Percentiles rank a stretch among this genome's conserved stretches.
These are phyloP conservation scores for Serranus cabrilla DNA, from an alignment of 2,797 vertebrate genomes.

Conservation along the genomic window DNA sequence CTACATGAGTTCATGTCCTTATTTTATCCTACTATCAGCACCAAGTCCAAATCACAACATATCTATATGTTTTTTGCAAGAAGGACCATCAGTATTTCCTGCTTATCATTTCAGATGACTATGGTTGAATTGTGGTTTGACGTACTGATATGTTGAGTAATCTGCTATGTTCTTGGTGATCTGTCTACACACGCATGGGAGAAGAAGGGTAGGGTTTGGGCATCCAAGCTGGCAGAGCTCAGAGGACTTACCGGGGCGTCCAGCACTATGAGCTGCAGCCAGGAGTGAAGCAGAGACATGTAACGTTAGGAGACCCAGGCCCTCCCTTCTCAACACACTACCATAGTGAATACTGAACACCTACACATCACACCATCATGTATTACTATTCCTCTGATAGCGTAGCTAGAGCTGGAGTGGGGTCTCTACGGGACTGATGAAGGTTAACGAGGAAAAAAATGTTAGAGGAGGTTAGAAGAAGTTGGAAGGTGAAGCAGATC, in stretches of 20 bases:
- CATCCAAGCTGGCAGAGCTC: slow-evolving; percentile 47
- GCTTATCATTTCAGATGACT: too few relatives aligned
- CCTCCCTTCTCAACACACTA: slow-evolving; percentile 46
- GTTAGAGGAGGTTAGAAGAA: neutral
- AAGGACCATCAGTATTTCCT: too few relatives aligned
- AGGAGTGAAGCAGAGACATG: slow-evolving; percentile 84
- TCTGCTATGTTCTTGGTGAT: slow-evolving; percentile 13
- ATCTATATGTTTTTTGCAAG: too few relatives aligned
- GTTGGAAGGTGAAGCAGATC: neutral
- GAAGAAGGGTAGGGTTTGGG: slow-evolving; percentile 40
- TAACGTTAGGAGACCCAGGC: slow-evolving; percentile 74
- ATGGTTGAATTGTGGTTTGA: too few relatives aligned
- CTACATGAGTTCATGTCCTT: too few relatives aligned
- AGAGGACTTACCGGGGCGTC: slow-evolving; percentile 94
- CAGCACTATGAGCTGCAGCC: slow-evolving; percentile 95
- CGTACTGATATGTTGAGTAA: neutral
- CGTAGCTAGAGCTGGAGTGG: neutral
- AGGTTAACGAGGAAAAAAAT: neutral
- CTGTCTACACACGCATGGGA: slow-evolving; percentile 43
- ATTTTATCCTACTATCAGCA: too few relatives aligned
- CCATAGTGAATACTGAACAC: neutral
- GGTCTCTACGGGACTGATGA: neutral
- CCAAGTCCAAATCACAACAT: too few relatives aligned
- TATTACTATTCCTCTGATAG: neutral
- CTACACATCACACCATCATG: neutral